Evolutionary conservation across 37 sponge, comb jelly and placozoan species (phyloP), one percentile per base, ranked within the genome.

Genomic region (Agelas oroides): DNA sequence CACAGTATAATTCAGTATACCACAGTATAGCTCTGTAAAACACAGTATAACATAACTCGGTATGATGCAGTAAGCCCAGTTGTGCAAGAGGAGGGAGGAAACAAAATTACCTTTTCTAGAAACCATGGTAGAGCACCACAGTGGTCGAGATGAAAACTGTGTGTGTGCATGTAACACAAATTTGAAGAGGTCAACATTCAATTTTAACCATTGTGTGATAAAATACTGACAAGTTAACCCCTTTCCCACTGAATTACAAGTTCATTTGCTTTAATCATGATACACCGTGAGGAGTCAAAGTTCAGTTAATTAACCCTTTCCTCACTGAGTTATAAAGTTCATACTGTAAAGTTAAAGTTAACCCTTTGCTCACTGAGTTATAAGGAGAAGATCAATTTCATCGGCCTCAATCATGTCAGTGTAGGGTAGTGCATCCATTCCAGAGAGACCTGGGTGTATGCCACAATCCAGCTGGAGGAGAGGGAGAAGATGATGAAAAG

Each of bases 101-200:
- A 8, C 8, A 46, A 3, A 46, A 46, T 12, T 77, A 93, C 91
- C 88, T 96, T 98, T 56, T 94, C 95, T 14, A 98, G 86, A 31
- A 98, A 96, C 94, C 97, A 98, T 16, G 99, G 99, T 36, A 98
- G 81, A 0, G 97, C 99, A 32, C 99, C 99, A 90, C 99, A 96
- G 78, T 98, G 99, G 67, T 98, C 99, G 86, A 98, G 75, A 38
- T 98, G 99, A 59, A 98, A 98, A 58, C 96, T 96, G 40, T 63
- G 83, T 46, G 46, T 46, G 46, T 46, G 46, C 8, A 8, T 46
- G 46, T 46, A 8, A n/a, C n/a, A n/a, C n/a, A n/a, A n/a, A n/a
- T n/a, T n/a, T n/a, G n/a, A n/a, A n/a, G n/a, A n/a, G n/a, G n/a
- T n/a, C n/a, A n/a, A n/a, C n/a, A n/a, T n/a, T n/a, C n/a, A n/a